Base-by-base conservation (phyloP, 64 coral and sea anemone genomes). In the Montipora cactus region DNA sequence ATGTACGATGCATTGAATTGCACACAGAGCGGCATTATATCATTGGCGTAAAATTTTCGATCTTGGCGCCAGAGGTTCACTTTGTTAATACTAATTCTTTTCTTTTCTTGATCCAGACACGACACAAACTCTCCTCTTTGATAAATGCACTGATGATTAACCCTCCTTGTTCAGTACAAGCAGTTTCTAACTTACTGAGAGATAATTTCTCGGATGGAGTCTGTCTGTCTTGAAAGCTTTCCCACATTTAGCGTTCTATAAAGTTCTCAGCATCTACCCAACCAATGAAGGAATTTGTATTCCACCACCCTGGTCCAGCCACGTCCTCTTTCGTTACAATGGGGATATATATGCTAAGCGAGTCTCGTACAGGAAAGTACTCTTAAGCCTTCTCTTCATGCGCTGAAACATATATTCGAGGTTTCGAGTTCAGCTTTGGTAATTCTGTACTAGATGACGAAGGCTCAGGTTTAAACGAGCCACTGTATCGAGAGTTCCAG, bases 401-500 rank as follows among this genome's bases (percentile, higher is more conserved):
- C 10, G 66, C 44, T 23, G 62, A n/a, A 47, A 86, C 82, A 49
- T 86, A 71, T 47, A 86, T 86, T 8, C 82, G 82, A 21, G 82
- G 82, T 71, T 86, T 86, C 8, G 47, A 22, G 61, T n/a, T 50
- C 19, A 71, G 83, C 48, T 87, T 46, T 19, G 92, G 68, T n/a
- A 68, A 47, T 25, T 88, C 61, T 71, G 57, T 22, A 8, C 87
- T 93, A 14, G 75, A 80, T 2, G 59, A 80, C 28, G 92, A 53
- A 44, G 84, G 87, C 19, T 85, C 84, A 6, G 92, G 85, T 44
- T 87, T 93, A 80, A 93, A 93, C 16, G 92, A 93, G 5, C 92
- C 92, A 20, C 84, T 93, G 62, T 93, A 93, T 11, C 92, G 74
- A 47, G 92, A 71, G 76, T 93, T 93, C 92, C 92, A 93, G 48